Percentiles rank a stretch among this genome's conserved stretches.
Conservation (phyloP, 2,113 vertebrate genomes). For the Carassius auratus region DNA sequence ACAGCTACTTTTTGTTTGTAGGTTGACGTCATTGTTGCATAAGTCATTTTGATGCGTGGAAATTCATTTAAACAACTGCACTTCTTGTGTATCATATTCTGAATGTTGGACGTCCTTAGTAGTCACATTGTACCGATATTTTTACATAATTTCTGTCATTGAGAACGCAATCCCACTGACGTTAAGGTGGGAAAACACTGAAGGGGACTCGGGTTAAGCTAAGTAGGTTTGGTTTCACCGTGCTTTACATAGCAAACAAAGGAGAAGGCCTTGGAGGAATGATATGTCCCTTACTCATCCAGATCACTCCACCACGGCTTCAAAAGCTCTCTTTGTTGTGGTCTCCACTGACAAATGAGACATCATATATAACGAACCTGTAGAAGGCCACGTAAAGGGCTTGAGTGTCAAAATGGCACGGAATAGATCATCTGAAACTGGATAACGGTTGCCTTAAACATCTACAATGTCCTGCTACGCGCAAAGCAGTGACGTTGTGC, state of each 20-base stretch:
- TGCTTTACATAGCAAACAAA: conserved; percentile 25
- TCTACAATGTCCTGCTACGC: neutral
- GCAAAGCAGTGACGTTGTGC: neutral
- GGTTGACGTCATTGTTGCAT: neutral
- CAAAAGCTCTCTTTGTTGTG: conserved; percentile 30
- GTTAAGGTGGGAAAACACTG: conserved; percentile 20
- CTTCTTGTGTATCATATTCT: neutral
- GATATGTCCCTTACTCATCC: conserved; percentile 37
- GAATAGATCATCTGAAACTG: conserved; percentile 15
- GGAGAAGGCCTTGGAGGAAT: conserved; percentile 11
- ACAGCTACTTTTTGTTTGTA: neutral
- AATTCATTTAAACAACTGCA: neutral
- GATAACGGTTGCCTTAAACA: conserved; percentile 12
- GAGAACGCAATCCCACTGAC: neutral
- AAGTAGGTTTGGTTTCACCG: conserved; percentile 1
- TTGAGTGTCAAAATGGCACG: neutral
- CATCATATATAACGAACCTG: conserved; percentile 28
- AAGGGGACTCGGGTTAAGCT: conserved; percentile 16
- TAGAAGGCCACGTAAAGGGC: conserved; percentile 17
- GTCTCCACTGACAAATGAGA: conserved; percentile 30
- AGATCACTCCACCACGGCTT: neutral
- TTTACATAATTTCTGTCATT: neutral
- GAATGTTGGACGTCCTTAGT: neutral
- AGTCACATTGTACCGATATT: neutral
- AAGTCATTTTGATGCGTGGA: neutral